A percentile compares a stretch with the other conserved stretches of the same genome.
Conservation (phyloP, 2,797 vertebrate genomes). For the Hirundo rustica region DNA sequence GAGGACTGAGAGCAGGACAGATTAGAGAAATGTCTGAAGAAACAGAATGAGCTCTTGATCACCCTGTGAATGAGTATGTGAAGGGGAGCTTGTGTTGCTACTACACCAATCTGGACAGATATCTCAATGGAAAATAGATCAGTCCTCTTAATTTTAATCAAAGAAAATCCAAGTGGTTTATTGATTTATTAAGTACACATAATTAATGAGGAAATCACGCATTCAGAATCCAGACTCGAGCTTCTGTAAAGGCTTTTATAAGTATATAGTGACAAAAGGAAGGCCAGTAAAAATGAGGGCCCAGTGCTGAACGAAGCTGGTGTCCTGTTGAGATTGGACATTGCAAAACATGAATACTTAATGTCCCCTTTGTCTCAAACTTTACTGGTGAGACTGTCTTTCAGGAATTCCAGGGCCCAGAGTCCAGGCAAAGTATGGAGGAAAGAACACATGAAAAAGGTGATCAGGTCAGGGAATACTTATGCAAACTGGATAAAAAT, state of each 20-base stretch:
- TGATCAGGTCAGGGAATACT: not conserved
- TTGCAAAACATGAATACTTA: not conserved
- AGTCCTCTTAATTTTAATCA: not conserved
- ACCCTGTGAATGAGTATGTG: not conserved
- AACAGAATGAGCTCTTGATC: not conserved
- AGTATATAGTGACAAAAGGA: not conserved
- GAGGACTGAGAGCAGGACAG: not conserved
- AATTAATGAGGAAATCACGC: not conserved
- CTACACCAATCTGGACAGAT: not conserved
- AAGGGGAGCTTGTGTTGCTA: not conserved
- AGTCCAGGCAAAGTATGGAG: not conserved
- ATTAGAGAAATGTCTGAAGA: not conserved
- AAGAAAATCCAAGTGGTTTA: not conserved
- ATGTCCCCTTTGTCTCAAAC: not conserved
- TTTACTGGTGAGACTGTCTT: not conserved
- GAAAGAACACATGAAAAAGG: not conserved
- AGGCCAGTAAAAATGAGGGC: not conserved
- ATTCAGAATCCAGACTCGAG: not conserved
- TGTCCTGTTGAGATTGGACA: not conserved
- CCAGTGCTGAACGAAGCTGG: not conserved
- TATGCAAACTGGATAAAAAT: not conserved
- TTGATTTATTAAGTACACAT: not conserved
- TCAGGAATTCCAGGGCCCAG: not conserved
- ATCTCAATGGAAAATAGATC: not conserved
- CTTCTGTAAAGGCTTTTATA: not conserved